Evolutionary conservation across 2,888 invertebrate genomes (phyloP).

Genomic region (Glyphotaelius pellucidus): DNA sequence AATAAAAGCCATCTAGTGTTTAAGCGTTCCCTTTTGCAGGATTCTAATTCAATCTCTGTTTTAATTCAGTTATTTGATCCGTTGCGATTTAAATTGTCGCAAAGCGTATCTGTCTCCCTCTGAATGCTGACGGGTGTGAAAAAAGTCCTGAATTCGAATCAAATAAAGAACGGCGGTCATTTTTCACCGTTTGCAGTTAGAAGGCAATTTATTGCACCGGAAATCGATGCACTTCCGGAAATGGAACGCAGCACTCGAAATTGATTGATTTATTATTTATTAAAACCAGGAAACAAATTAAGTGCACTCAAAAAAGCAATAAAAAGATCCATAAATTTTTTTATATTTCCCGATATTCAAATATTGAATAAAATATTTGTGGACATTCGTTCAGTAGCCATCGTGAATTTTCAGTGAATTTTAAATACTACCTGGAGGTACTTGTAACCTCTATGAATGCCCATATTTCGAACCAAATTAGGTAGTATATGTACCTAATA

Average conservation of each 20-base stretch:
- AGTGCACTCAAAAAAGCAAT: neutral
- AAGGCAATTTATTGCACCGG: conserved; percentile 48
- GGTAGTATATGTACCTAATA: too few species aligned
- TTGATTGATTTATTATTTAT: conserved; percentile 41
- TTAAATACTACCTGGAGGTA: too few species aligned
- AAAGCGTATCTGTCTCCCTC: conserved; percentile 8
- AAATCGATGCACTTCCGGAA: conserved; percentile 44
- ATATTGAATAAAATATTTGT: neutral
- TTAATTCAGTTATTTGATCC: neutral
- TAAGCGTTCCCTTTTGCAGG: neutral
- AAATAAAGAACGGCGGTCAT: conserved; percentile 51
- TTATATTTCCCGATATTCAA: neutral
- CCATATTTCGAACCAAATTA: too few species aligned
- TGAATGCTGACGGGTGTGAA: conserved; percentile 33
- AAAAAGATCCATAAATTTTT: neutral
- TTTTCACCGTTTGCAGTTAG: conserved; percentile 55
- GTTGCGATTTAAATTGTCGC: neutral
- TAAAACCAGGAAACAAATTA: conserved; percentile 12
- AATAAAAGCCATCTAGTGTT: neutral
- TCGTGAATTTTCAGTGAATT: neutral
- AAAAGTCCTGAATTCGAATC: conserved; percentile 43
- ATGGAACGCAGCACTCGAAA: conserved; percentile 23
- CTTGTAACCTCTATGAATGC: too few species aligned
- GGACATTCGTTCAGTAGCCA: neutral
- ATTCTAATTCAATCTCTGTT: neutral